Evolutionary conservation across 1,140 invertebrate species (phyloP).

Genomic region (Pseudomyrmex concolor): DNA sequence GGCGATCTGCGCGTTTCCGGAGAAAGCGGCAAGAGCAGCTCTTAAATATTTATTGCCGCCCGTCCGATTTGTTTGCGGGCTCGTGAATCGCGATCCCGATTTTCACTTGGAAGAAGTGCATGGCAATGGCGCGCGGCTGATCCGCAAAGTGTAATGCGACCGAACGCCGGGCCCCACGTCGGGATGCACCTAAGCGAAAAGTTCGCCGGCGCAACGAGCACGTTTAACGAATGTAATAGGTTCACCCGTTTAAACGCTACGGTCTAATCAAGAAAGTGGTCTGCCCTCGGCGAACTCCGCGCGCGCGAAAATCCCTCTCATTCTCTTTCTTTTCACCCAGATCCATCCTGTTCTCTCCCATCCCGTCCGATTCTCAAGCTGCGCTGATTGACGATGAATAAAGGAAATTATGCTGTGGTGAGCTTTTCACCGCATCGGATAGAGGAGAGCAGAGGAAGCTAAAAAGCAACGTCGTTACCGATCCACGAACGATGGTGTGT

Average conservation of each 20-base stretch:
- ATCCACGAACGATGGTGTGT: conserved; percentile 12
- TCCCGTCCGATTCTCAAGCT: conserved; percentile 28
- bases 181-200: conserved; percentile 52
- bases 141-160: conserved; percentile 18
- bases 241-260: conserved; percentile 63
- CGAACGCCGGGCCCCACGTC: not conserved
- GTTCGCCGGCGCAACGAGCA: conserved; percentile 39
- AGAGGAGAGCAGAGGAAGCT: not conserved
- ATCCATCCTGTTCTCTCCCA: not conserved
- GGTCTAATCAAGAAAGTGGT: conserved; percentile 76
- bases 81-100: conserved; percentile 39
- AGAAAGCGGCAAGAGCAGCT: not conserved
- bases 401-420: conserved; percentile 69
- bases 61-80: conserved; percentile 7
- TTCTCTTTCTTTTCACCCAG: conserved; percentile 1
- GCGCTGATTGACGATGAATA: conserved; percentile 71
- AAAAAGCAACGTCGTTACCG: conserved; percentile 68
- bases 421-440: conserved; percentile 56
- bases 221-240: conserved; percentile 73
- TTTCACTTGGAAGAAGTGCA: conserved; percentile 15
- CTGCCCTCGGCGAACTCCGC: conserved; percentile 46
- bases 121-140: conserved; percentile 24
- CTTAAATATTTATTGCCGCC: conserved; percentile 40
- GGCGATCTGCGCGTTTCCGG: not conserved
- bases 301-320: conserved; percentile 55